phyloP scores from a whole-genome alignment of 2,113 vertebrate species.

The Romanogobio albipinnatus region DNA sequence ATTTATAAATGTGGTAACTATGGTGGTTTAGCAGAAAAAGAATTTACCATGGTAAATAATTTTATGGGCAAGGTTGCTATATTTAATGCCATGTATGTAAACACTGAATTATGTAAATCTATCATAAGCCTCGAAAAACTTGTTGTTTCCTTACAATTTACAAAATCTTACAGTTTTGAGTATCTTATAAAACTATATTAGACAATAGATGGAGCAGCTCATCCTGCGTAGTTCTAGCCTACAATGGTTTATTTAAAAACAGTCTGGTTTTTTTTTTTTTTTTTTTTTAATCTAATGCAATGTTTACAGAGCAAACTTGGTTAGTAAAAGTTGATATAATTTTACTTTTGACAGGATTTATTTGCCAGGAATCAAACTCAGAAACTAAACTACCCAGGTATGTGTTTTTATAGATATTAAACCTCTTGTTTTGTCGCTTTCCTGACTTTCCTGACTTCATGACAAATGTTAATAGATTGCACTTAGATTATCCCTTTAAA shows the following conservation, averaged over 20 bases:
- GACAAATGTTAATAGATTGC: background rate
- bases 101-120: background rate
- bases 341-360: conserved; percentile 79
- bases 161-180: too few species aligned
- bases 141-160: background rate
- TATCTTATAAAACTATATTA: too few species aligned
- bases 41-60: background rate
- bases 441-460: background rate
- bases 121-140: background rate
- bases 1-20: background rate
- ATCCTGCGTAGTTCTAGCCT: background rate
- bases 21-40: background rate
- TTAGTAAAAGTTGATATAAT: background rate
- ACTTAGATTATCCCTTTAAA: background rate
- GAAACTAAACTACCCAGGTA: conserved; percentile 83
- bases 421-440: background rate
- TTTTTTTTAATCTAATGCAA: background rate
- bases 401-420: conserved; percentile 52
- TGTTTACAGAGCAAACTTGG: background rate
- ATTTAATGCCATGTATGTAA: background rate
- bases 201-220: background rate
- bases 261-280: background rate
- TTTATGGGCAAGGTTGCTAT: background rate
- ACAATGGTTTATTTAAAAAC: background rate
- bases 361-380: conserved; percentile 80